These are phyloP conservation scores for Forbesichthys papilliferus DNA, from an alignment of 2,113 vertebrate genomes.

Conservation along the genomic window DNA sequence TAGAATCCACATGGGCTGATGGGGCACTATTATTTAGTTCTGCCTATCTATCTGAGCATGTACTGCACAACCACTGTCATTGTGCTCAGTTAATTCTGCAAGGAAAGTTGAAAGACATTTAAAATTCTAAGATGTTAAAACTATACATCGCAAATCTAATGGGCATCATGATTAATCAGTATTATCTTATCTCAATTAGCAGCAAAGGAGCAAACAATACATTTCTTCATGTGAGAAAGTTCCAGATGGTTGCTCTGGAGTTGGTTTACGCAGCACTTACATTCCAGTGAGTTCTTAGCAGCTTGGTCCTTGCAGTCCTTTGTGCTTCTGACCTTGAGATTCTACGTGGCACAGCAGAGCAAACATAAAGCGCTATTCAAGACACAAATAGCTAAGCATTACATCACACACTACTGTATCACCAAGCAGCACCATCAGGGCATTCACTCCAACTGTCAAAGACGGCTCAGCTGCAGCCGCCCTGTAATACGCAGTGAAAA, in stretches of 20 bases:
- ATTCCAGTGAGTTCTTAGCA: constrained; percentile 92
- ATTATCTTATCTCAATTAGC: too few species aligned
- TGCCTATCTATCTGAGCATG: too few species aligned
- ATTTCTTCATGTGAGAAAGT: constrained; percentile 11
- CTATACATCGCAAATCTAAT: too few species aligned
- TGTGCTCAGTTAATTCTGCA: neutral
- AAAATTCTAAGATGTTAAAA: too few species aligned
- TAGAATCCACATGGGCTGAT: too few species aligned
- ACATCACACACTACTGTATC: constrained; percentile 24
- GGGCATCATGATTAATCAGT: too few species aligned
- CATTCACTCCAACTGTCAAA: constrained; percentile 26
- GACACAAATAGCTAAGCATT: constrained; percentile 12
- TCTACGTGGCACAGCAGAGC: constrained; percentile 71
- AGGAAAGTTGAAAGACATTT: too few species aligned
- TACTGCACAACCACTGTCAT: too few species aligned
- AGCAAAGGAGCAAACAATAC: too few species aligned
- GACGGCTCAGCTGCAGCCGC: constrained; percentile 15
- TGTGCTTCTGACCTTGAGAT: constrained; percentile 88
- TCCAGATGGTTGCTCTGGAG: neutral
- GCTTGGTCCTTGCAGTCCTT: constrained; percentile 92
- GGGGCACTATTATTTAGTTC: too few species aligned
- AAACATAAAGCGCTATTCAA: constrained; percentile 35
- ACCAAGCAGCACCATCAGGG: constrained; percentile 36
- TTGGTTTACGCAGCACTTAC: constrained; percentile 77
- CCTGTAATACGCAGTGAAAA: constrained; percentile 20